Conservation (phyloP, 2,888 invertebrate genomes). For the Chymomyza caudatula region DNA sequence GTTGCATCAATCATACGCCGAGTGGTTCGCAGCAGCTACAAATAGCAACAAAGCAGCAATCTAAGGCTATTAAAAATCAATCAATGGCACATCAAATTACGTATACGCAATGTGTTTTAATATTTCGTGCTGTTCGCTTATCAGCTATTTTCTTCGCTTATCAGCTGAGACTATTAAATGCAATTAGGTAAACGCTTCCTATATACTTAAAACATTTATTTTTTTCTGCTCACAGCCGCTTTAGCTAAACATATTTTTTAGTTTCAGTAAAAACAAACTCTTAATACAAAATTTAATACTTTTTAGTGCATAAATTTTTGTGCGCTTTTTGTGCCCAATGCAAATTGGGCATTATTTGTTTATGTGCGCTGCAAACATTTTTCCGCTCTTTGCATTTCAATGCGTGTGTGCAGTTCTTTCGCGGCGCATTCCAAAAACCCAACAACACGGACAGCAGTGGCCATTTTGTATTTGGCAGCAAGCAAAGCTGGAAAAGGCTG, state of each 20-base stretch:
- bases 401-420: conserved; percentile 35
- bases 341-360: conserved; percentile 71
- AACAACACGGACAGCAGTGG: conserved; percentile 20
- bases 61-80: conserved; percentile 70
- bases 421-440: conserved; percentile 9
- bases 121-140: background rate
- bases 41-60: background rate
- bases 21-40: conserved; percentile 48
- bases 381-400: conserved; percentile 69
- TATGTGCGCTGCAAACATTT: conserved; percentile 64
- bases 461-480: conserved; percentile 24
- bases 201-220: conserved; percentile 40
- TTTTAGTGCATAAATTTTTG: conserved; percentile 45
- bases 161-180: background rate
- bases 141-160: background rate
- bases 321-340: conserved; percentile 50
- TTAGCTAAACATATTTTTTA: background rate
- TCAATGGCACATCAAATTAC: conserved; percentile 54
- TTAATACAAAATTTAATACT: conserved; percentile 7
- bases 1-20: conserved; percentile 67
- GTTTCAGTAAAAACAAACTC: conserved; percentile 1
- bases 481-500: conserved; percentile 51
- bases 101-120: background rate
- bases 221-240: background rate
- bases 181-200: conserved; percentile 47